These are phyloP conservation scores for Cynaeus angustus DNA, from an alignment of 2,888 invertebrate genomes.

Conservation along the genomic window DNA sequence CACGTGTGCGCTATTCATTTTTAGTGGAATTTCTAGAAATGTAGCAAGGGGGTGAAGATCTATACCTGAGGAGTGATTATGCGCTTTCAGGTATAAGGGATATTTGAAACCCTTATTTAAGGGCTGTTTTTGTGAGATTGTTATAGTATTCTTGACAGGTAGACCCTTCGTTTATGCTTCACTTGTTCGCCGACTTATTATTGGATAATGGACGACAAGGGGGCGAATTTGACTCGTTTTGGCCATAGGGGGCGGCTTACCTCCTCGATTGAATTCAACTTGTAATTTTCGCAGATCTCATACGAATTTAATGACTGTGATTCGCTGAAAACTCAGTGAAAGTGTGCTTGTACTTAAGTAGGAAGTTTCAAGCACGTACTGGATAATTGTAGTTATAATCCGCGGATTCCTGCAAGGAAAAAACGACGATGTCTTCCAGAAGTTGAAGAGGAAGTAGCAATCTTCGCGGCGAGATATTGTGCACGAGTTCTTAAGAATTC, in stretches of 20 bases:
- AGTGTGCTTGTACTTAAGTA: slow-evolving; percentile 28
- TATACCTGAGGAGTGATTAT: slow-evolving; percentile 45
- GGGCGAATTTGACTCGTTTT: slow-evolving; percentile 54
- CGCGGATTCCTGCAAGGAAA: slow-evolving; percentile 5
- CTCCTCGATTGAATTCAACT: neutral
- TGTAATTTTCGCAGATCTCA: slow-evolving; percentile 19
- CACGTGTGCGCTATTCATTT: slow-evolving; percentile 59
- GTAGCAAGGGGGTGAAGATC: slow-evolving; percentile 29
- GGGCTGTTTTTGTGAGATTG: slow-evolving; percentile 63
- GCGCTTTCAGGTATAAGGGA: slow-evolving; percentile 55
- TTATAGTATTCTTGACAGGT: slow-evolving; percentile 67
- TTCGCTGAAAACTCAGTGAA: slow-evolving; percentile 26
- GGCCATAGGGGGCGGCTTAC: slow-evolving; percentile 52
- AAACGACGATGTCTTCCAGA: neutral
- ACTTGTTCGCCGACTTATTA: slow-evolving; percentile 69
- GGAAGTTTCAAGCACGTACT: slow-evolving; percentile 27
- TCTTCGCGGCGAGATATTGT: slow-evolving; percentile 43
- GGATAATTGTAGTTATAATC: slow-evolving; percentile 24
- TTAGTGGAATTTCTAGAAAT: slow-evolving; percentile 14
- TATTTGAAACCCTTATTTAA: slow-evolving; percentile 66
- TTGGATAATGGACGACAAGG: slow-evolving; percentile 67
- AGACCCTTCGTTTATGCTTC: slow-evolving; percentile 67
- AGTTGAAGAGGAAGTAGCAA: slow-evolving; percentile 58
- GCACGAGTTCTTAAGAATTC: slow-evolving; percentile 49
- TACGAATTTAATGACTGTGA: slow-evolving; percentile 33